These are phyloP conservation scores for Proctacanthus coquilletti DNA, from an alignment of 1,140 invertebrate genomes.

Conservation along the genomic window DNA sequence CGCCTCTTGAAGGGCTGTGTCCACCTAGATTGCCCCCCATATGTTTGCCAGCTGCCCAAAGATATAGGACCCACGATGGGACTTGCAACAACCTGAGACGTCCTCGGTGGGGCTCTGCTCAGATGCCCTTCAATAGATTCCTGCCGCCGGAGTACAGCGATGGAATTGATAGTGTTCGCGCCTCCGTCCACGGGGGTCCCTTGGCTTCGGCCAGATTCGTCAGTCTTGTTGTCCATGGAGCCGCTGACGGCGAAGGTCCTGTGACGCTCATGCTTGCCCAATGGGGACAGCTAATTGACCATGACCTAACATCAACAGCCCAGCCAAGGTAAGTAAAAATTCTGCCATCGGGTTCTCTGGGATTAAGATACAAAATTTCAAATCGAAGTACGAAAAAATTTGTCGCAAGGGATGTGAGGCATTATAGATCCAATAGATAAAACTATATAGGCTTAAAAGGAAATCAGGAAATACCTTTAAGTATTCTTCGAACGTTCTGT, in stretches of 20 bases:
- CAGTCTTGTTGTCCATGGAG: slow-evolving; percentile 46
- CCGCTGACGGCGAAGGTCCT: slow-evolving; percentile 39
- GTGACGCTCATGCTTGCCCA: slow-evolving; percentile 71
- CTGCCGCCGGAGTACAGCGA: slow-evolving; percentile 69
- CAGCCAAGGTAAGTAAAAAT: slow-evolving; percentile 31
- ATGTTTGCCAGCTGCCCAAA: slow-evolving; percentile 28
- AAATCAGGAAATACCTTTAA: no score
- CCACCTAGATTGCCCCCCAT: slow-evolving; percentile 22
- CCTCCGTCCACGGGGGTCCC: slow-evolving; percentile 35
- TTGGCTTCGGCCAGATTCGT: slow-evolving; percentile 53
- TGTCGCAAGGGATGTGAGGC: no score
- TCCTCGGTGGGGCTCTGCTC: slow-evolving; percentile 64
- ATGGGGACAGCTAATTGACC: slow-evolving; percentile 73
- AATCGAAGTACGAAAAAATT: no score
- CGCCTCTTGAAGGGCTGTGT: slow-evolving; percentile 23
- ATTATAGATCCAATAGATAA: no score
- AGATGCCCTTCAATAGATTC: slow-evolving; percentile 68
- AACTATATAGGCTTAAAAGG: no score
- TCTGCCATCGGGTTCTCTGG: no score
- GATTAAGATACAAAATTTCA: no score
- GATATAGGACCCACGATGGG: slow-evolving; percentile 69
- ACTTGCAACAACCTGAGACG: slow-evolving; percentile 69
- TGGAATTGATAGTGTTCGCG: slow-evolving; percentile 44
- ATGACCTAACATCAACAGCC: slow-evolving; percentile 57
- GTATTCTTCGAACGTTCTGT: no score